Evolutionary conservation across 2,888 invertebrate genomes (phyloP), one percentile per base, ranked within the genome.

Genomic region (Ormyrus rosae): DNA sequence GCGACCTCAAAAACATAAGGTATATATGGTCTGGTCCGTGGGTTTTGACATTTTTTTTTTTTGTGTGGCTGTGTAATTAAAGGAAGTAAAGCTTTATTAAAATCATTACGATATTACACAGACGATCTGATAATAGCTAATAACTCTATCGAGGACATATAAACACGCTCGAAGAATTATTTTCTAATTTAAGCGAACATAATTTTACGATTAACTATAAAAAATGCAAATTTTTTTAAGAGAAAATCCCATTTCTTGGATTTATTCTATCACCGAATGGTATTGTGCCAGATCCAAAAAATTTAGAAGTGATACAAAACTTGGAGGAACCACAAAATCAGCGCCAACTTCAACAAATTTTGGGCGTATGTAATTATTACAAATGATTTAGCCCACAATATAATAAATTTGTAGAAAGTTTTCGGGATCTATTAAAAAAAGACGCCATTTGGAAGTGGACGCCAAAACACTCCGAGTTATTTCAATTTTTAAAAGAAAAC

Each of bases 141-240:
- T 19, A 19, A 19, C 19, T 19, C 19, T 19, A 19, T 64, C n/a
- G 7, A 46, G 1, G 55, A 7, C 68, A 68, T 46, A 45, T 68
- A 11, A 0, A 55, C 10, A n/a, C 45, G 5, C n/a, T 68, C 3
- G 7, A 45, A n/a, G 5, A 19, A n/a, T 5, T 68, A 56, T 68
- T 68, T 46, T 5, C n/a, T 5, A 68, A 45, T 45, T 55, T 68
- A 45, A 9, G 19, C 11, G 45, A n/a, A 45, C 11, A 34, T 11
- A 56, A 56, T 56, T 68, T 68, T 13, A 68, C 55, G 7, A 34
- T 68, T 56, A 55, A 45, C 4, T n/a, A 7, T 11, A 45, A 68
- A 7, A 68, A 68, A 68, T 55, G 67, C 45, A 45, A 53, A 8
- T 68, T 68, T 55, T 68, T 68, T n/a, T 0, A 45, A 45, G 11